Conservation (phyloP, 1,140 invertebrate genomes). For the Saccostrea cuccullata region DNA sequence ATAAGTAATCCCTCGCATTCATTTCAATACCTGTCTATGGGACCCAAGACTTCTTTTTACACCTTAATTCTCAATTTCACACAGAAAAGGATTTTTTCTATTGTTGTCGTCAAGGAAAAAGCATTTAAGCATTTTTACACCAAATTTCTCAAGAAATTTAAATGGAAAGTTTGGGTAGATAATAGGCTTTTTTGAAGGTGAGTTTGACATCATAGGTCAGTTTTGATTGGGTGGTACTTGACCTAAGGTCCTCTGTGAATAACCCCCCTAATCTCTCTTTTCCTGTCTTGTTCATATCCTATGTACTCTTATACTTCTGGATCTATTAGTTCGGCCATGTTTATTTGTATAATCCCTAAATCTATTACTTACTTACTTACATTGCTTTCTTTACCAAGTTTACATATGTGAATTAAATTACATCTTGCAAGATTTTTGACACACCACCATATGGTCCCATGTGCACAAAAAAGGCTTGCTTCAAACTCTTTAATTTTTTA, state of each 20-base stretch:
- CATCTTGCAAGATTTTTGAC: no score
- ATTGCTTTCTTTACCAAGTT: not conserved
- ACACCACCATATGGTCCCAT: no score
- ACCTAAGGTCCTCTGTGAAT: slow-evolving; percentile 3
- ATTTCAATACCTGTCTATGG: not conserved
- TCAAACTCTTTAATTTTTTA: not conserved
- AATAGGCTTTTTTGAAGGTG: slow-evolving; percentile 18
- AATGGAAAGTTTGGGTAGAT: slow-evolving; percentile 23
- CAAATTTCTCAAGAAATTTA: slow-evolving; percentile 26
- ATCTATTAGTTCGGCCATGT: not conserved
- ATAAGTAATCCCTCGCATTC: slow-evolving; percentile 5
- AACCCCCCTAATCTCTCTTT: not conserved
- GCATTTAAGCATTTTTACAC: slow-evolving; percentile 6
- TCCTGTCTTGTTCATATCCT: not conserved
- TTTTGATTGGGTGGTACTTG: slow-evolving; percentile 24
- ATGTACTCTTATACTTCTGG: not conserved
- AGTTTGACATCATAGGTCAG: slow-evolving; percentile 31
- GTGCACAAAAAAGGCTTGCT: no score
- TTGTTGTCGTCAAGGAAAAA: not conserved
- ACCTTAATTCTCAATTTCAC: slow-evolving; percentile 24
- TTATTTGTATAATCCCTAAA: not conserved
- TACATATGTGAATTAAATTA: no score
- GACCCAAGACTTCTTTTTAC: not conserved
- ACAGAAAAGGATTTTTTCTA: not conserved
- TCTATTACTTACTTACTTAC: not conserved